Evolutionary conservation across 2,797 vertebrate genomes (phyloP), one percentile per base, ranked within the genome.

Genomic region (Eupleurogrammus muticus): DNA sequence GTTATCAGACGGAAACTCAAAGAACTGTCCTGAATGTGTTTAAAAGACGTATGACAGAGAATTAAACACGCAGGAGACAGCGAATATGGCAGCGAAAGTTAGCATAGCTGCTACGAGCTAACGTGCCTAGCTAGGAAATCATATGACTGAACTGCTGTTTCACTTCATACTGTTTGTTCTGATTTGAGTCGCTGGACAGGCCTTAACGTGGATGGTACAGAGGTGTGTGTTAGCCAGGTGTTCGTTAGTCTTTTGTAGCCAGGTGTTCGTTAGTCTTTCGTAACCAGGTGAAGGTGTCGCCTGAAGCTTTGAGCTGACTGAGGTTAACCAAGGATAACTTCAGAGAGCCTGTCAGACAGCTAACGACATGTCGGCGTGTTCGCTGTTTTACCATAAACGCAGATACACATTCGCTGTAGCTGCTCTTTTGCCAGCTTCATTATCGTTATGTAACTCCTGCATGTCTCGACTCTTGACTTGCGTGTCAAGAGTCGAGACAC

Each of bases 251-350:
- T n/a, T n/a, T n/a, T n/a, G n/a, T n/a, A n/a, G n/a, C n/a, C n/a
- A n/a, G n/a, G n/a, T n/a, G n/a, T n/a, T n/a, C n/a, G n/a, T n/a
- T n/a, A n/a, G n/a, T n/a, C n/a, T n/a, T n/a, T n/a, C n/a, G 28
- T 50, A 64, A 35, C 5, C 2, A 48, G n/a, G n/a, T 20, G 21
- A 8, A 32, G 40, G 0, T 11, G 5, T 9, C 28, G 28, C 6
- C 9, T 3, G 36, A 13, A 21, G 46, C 46, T 3, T 0, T 3
- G 28, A 58, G 62, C 28, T 72, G 48, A 11, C 44, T 8, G 58
- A 52, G 67, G 53, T 60, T 34, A 57, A 11, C n/a, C 50, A 48
- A 72, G 59, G 71, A 65, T 44, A 70, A 32, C 20, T 16, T 3
- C 2, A 1, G 1, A 1, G 10, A 11, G 9, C 28, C 28, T 28